These are phyloP conservation scores for Toxotes lorentzi DNA, from an alignment of 2,797 vertebrate genomes.

Conservation along the genomic window DNA sequence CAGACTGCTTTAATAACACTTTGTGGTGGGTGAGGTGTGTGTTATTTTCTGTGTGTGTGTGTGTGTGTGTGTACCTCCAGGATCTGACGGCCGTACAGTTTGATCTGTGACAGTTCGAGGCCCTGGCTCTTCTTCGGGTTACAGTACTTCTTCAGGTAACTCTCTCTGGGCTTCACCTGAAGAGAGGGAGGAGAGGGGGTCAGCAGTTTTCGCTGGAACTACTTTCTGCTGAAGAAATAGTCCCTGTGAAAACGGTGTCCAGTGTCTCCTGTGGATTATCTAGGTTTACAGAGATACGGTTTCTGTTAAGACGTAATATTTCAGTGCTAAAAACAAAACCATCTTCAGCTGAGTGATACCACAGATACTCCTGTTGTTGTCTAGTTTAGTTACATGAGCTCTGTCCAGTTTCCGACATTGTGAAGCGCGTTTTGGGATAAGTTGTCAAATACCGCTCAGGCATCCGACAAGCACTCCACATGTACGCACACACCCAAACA, in stretches of 20 bases:
- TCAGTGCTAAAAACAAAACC: not conserved
- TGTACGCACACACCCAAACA: not conserved
- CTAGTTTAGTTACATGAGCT: not conserved
- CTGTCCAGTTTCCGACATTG: not conserved
- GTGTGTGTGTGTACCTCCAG: conserved; percentile 88
- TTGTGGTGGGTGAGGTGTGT: not conserved
- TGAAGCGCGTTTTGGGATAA: not conserved
- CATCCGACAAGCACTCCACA: not conserved
- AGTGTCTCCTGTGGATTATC: not conserved
- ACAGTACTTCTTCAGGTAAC: conserved; percentile 95
- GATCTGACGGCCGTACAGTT: conserved; percentile 93
- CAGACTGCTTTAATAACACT: not conserved
- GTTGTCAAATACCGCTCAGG: not conserved
- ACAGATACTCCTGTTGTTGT: not conserved
- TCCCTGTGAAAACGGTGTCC: not conserved
- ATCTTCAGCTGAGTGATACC: not conserved
- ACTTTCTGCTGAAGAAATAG: conserved; percentile 1
- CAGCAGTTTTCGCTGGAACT: not conserved
- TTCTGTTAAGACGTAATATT: not conserved
- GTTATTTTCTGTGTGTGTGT: conserved; percentile 27
- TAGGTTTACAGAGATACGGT: not conserved
- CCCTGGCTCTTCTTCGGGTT: conserved; percentile 96
- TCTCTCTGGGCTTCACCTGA: conserved; percentile 95
- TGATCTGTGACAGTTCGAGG: conserved; percentile 93
- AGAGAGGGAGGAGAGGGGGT: conserved; percentile 8